phyloP scores from a whole-genome alignment of 2,113 vertebrate genomes.

The Pachycephala philippinensis region DNA sequence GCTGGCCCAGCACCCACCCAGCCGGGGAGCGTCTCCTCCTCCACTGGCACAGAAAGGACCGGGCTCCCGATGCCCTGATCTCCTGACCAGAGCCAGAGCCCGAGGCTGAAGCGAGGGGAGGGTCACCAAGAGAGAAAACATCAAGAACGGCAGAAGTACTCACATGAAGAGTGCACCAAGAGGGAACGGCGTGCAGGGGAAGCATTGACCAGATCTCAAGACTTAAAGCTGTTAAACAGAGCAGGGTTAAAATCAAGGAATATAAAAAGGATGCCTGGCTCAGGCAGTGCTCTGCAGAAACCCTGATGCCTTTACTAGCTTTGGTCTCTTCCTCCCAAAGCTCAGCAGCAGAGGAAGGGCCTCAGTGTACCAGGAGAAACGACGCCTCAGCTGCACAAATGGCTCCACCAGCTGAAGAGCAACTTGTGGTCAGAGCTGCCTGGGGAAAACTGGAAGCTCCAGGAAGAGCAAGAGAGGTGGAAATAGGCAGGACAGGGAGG shows the following conservation, averaged over 20 bases:
- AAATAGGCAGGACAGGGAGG: not conserved
- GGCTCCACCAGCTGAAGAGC: not conserved
- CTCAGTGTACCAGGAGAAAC: not conserved
- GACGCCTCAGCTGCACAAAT: not conserved
- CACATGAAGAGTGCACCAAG: not conserved
- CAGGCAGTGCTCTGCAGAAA: constrained; percentile 15
- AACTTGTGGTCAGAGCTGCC: not conserved
- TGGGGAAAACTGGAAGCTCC: not conserved
- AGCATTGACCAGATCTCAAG: not conserved
- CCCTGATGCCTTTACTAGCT: not conserved
- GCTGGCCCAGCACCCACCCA: not conserved
- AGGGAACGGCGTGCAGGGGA: not conserved
- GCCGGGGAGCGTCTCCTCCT: not conserved
- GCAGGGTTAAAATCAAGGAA: constrained; percentile 19
- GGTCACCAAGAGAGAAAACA: not conserved
- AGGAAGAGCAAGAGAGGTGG: not conserved
- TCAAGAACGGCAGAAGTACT: not conserved
- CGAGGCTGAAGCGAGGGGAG: not conserved
- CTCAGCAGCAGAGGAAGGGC: constrained; percentile 17
- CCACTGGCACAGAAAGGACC: not conserved
- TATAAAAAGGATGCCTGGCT: constrained; percentile 4
- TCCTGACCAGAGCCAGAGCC: not conserved
- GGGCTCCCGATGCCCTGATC: not conserved
- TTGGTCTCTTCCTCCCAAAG: constrained; percentile 32
- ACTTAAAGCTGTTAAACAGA: constrained; percentile 13